phyloP scores from a whole-genome alignment of 2,797 vertebrate species.

The Nyctalus aviator region DNA sequence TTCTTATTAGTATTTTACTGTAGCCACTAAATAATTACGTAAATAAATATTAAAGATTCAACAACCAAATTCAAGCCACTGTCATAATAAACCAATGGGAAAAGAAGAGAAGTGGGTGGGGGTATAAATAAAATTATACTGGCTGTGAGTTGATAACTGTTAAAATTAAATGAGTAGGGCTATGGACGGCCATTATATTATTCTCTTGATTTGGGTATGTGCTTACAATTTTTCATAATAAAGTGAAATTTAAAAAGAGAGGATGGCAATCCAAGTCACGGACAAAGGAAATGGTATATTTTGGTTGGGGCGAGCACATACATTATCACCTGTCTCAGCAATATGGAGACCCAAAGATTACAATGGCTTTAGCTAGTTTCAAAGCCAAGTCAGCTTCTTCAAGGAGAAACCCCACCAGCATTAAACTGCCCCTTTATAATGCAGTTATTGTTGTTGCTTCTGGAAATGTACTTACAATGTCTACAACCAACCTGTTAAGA shows the following conservation, averaged over 20 bases:
- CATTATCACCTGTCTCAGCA: background rate
- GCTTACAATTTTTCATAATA: constrained; percentile 21
- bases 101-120: background rate
- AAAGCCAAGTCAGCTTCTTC: constrained; percentile 36
- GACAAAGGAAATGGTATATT: background rate
- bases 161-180: background rate
- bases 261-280: background rate
- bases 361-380: background rate
- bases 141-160: background rate
- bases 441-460: background rate
- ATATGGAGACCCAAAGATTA: background rate
- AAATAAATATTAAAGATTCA: constrained; percentile 32
- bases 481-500: background rate
- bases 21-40: background rate
- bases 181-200: background rate
- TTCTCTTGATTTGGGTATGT: constrained; percentile 1
- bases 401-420: background rate
- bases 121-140: background rate
- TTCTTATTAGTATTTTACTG: constrained; percentile 32
- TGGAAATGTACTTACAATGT: background rate
- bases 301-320: background rate
- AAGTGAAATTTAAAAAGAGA: constrained; percentile 40
- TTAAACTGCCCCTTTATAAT: background rate
- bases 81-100: background rate
- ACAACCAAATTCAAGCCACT: background rate